Evolutionary conservation across 2,888 invertebrate genomes (phyloP).

Genomic region (Resseliella maxima): DNA sequence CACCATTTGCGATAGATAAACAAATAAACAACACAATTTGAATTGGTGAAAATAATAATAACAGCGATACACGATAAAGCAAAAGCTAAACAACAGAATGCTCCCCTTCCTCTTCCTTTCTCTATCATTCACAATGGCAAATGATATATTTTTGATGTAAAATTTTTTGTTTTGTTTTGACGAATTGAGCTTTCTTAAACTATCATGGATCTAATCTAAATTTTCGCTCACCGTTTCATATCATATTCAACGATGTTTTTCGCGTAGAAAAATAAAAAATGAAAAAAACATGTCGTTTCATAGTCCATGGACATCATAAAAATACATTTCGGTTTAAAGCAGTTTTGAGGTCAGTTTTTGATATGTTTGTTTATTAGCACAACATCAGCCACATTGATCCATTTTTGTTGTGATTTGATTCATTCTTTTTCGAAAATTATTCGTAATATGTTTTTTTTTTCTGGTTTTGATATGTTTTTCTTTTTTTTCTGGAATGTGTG

Average conservation of each 20-base stretch:
- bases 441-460: too few species aligned
- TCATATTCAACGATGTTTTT: too few species aligned
- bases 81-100: neutral
- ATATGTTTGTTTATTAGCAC: too few species aligned
- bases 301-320: slow-evolving; percentile 14
- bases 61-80: neutral
- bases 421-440: too few species aligned
- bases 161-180: neutral
- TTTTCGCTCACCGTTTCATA: neutral
- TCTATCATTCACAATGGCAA: too few species aligned
- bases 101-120: too few species aligned
- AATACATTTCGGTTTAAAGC: neutral
- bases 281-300: neutral
- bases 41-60: neutral
- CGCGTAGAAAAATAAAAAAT: too few species aligned
- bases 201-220: slow-evolving; percentile 1
- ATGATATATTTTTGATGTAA: too few species aligned
- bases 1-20: neutral
- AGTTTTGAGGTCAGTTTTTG: neutral
- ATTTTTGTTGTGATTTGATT: neutral
- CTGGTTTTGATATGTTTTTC: too few species aligned
- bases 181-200: too few species aligned
- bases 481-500: too few species aligned
- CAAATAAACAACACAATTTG: neutral
- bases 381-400: neutral